A percentile compares a stretch with the other conserved stretches of the same genome.
Conservation (phyloP, 2,888 invertebrate genomes). For the Conops quadrifasciatus region DNA sequence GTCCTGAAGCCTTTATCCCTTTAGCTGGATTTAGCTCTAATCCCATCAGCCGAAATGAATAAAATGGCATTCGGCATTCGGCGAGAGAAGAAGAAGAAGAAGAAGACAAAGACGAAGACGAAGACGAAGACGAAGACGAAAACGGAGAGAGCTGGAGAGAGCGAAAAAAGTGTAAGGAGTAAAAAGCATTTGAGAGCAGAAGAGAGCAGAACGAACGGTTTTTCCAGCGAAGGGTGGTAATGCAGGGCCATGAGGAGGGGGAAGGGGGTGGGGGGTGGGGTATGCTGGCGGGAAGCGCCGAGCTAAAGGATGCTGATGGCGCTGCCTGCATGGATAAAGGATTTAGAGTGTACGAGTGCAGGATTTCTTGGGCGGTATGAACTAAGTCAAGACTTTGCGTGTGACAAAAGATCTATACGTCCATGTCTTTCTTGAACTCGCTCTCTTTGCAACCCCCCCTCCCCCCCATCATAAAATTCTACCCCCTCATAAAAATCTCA, state of each 20-base stretch:
- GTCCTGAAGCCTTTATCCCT: conserved; percentile 63
- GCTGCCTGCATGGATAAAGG: conserved; percentile 13
- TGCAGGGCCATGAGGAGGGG: background rate
- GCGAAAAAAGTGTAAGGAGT: no score
- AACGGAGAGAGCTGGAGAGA: no score
- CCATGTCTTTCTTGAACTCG: no score
- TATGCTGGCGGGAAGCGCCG: background rate
- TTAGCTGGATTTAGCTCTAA: conserved; percentile 66
- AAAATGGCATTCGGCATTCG: conserved; percentile 46
- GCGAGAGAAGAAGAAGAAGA: conserved; percentile 3
- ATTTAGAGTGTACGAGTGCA: conserved; percentile 5
- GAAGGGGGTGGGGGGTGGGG: background rate
- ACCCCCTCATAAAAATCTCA: no score
- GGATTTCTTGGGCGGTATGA: no score
- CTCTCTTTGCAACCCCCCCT: no score
- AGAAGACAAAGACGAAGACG: no score
- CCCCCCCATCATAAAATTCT: no score
- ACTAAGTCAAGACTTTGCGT: no score
- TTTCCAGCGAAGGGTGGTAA: no score
- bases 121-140: no score
- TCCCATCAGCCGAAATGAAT: conserved; percentile 65
- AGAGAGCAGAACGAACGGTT: background rate
- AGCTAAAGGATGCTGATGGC: background rate
- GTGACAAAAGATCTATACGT: no score
- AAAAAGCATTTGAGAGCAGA: background rate